Base-by-base conservation (phyloP, 1,140 invertebrate genomes). In the Zaprionus nigranus region DNA sequence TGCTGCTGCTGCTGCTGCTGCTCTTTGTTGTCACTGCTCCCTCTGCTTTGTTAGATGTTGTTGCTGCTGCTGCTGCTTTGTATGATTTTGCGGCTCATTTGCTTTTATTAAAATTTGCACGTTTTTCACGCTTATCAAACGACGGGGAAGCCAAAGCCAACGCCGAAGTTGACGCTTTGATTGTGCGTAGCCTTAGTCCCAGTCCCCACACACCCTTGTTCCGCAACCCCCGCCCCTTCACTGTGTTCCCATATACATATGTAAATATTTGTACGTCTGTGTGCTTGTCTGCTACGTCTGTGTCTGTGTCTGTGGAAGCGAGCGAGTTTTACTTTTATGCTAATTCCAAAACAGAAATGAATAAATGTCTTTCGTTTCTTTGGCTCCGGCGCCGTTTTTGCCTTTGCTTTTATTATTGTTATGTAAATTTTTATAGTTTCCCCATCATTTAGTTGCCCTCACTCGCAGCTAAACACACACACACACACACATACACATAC, bases 361-460 rank as follows among this genome's bases (percentile, higher is more conserved):
- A 90, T 88, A 90, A 88, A 88, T 88, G 84, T 88, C 71, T 73
- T 83, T 75, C 70, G 74, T 64, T 74, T 71, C 72, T 49, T 54
- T 66, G 40, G 38, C 54, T 70, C 53, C 46, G 49, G 60, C 17
- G 60, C 43, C 63, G 68, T 74, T 78, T 73, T 69, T 79, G 82
- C 78, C 67, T 62, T 58, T 77, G 82, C 83, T 66, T 85, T 90
- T 90, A 82, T 90, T 90, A 90, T 90, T 90, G 86, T 90, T 90
- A 90, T 90, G 85, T 83, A 90, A 90, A 90, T 90, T 90, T 90
- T 90, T 90, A 90, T 90, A 90, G 85, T 90, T 90, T 90, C 85
- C 85, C 85, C 85, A 90, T 90, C 85, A 90, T 90, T 90, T 90
- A 90, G 81, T 84, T 63, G 67, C 67, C 59, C 70, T 54, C 70